phyloP scores from a whole-genome alignment of 2,113 vertebrate species.

The Carollia perspicillata region DNA sequence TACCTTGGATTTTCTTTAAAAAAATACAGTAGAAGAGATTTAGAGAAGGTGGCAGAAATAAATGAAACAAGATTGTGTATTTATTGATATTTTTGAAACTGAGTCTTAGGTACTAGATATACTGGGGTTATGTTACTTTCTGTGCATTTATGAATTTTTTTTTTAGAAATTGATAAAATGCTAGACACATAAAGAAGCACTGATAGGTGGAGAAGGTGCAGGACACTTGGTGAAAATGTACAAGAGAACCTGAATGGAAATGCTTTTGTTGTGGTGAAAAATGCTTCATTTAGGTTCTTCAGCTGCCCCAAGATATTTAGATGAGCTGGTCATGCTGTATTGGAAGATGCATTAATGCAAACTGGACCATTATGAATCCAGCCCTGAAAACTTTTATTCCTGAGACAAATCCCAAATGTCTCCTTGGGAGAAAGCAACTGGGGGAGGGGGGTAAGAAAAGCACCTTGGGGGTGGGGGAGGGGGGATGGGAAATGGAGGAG shows the following conservation, averaged over 20 bases:
- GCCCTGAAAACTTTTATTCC: not conserved
- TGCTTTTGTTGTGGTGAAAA: not conserved
- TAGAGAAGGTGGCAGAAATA: not conserved
- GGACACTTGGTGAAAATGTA: not conserved
- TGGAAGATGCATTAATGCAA: not conserved
- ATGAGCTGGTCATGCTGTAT: not conserved
- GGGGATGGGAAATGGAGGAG: not conserved
- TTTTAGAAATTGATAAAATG: not conserved
- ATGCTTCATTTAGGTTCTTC: not conserved
- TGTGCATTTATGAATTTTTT: not conserved
- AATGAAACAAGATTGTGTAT: not conserved
- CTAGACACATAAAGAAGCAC: not conserved
- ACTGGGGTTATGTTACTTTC: not conserved
- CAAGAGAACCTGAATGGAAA: accelerated
- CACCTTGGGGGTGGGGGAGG: no score
- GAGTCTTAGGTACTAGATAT: not conserved
- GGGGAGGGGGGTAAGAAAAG: not conserved
- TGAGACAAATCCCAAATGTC: not conserved
- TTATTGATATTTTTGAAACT: not conserved
- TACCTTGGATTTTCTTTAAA: not conserved
- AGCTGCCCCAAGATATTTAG: not conserved
- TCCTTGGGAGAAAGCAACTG: not conserved
- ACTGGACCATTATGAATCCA: not conserved
- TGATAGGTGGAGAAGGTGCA: not conserved
- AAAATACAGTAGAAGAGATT: not conserved